Conservation (phyloP, 2,888 invertebrate genomes). For the Cheilosia pagana region DNA sequence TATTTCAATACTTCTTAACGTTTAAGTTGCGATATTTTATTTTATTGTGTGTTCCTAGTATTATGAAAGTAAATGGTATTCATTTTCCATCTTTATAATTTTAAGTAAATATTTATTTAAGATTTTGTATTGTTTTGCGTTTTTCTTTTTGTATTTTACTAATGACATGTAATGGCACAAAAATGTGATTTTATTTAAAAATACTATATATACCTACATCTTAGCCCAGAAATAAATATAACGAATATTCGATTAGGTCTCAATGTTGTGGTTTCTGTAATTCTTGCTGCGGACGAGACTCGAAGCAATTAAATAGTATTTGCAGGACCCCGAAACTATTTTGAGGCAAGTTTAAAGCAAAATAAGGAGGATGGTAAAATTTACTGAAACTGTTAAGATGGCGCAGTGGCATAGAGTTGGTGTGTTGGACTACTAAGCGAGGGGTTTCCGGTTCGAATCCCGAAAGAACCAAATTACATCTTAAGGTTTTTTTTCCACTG, state of each 20-base stretch:
- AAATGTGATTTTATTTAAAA: slow-evolving; percentile 59
- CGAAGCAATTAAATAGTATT: no score
- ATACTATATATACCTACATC: slow-evolving; percentile 32
- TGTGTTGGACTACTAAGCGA: no score
- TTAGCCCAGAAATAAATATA: slow-evolving; percentile 50
- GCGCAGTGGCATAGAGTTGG: no score
- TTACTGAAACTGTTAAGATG: no score
- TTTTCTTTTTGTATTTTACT: slow-evolving; percentile 42
- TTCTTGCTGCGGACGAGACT: neutral
- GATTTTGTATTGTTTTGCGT: slow-evolving; percentile 18
- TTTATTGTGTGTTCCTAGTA: slow-evolving; percentile 14
- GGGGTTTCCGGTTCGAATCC: no score
- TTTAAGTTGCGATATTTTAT: neutral
- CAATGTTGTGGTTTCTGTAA: neutral
- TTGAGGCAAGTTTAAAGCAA: no score
- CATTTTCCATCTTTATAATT: neutral
- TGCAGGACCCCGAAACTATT: no score
- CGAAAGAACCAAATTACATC: no score
- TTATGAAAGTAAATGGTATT: slow-evolving; percentile 21
- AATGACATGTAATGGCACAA: slow-evolving; percentile 56
- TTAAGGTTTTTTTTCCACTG: no score
- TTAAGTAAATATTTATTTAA: slow-evolving; percentile 1
- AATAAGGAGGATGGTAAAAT: no score
- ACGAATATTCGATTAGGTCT: slow-evolving; percentile 25
- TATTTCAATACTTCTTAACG: no score